Base-by-base conservation (phyloP, 2,888 invertebrate genomes). In the Sturmia bella region DNA sequence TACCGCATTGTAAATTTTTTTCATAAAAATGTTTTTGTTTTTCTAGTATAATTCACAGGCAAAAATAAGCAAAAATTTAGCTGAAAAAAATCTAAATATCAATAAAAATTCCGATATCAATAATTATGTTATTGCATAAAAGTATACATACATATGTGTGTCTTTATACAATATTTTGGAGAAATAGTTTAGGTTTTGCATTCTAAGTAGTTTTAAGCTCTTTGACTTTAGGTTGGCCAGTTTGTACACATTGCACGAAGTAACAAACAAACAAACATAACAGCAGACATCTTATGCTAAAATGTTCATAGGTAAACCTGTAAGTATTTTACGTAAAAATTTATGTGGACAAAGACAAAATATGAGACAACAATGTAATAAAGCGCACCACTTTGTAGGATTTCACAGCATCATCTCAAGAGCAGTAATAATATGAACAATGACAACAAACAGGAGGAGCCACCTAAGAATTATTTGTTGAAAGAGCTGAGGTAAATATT, bases 401-500 rank as follows among this genome's bases (percentile, higher is more conserved):
- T 57, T 64, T 50, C 43, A 66, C 52, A 73, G 59, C 13, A 82
- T 21, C 69, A 74, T 27, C 69, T 74, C 57, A 77, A 82, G 77
- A 70, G 72, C 64, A 56, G 57, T 59, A 77, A 73, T 77, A 81
- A 81, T 63, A 81, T 77, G 68, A 73, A 77, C 77, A 74, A 70
- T 64, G 74, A 80, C 85, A 83, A 78, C 81, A 73, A 85, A 82
- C 74, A 77, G 83, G 81, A 68, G 80, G 81, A 83, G 75, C 76
- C 79, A 77, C 81, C 80, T 77, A 69, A 74, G 70, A 76, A 81
- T 41, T 76, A 83, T 83, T 84, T 83, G 81, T 74, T 80, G 73
- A 73, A 83, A 75, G 74, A 83, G 84, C 83, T 83, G 81, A 85
- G 85, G 85, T 85, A 85, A 85, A 85, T 84, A 83, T 85, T 85